Conservation (phyloP, 2,888 invertebrate species). For the Ochlodes sylvanus region DNA sequence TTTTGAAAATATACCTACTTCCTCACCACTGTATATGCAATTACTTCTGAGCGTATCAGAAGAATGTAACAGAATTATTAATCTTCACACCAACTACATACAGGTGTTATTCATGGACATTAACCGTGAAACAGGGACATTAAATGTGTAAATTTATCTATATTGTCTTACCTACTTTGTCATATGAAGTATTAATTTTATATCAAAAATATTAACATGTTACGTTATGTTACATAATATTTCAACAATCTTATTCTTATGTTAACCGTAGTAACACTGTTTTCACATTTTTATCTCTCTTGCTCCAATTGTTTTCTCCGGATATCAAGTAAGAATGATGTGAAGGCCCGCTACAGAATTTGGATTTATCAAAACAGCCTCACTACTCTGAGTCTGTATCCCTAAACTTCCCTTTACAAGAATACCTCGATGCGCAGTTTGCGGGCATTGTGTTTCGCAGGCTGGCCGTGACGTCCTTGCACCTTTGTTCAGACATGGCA, state of each 20-base stretch:
- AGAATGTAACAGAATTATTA: not conserved
- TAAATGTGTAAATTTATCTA: not conserved
- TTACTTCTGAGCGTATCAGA: not conserved
- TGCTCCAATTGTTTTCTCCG: too few species aligned
- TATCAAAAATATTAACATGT: too few species aligned
- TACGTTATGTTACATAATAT: too few species aligned
- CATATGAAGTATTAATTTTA: too few species aligned
- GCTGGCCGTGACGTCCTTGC: constrained; percentile 69
- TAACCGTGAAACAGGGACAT: not conserved
- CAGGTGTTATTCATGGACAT: not conserved
- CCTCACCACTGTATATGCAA: too few species aligned
- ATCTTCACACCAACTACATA: constrained; percentile 3
- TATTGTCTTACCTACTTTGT: not conserved
- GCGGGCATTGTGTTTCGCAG: constrained; percentile 53
- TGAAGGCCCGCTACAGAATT: too few species aligned
- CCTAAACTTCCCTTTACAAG: not conserved
- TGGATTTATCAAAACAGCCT: too few species aligned
- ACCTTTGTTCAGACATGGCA: constrained; percentile 52
- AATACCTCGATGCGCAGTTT: not conserved
- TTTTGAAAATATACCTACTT: too few species aligned
- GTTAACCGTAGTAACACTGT: too few species aligned
- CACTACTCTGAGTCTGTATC: not conserved
- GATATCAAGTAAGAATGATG: too few species aligned
- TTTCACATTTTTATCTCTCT: too few species aligned
- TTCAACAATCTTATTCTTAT: too few species aligned